Conservation (phyloP, 1,140 invertebrate species). For the Papilio polyxenes region DNA sequence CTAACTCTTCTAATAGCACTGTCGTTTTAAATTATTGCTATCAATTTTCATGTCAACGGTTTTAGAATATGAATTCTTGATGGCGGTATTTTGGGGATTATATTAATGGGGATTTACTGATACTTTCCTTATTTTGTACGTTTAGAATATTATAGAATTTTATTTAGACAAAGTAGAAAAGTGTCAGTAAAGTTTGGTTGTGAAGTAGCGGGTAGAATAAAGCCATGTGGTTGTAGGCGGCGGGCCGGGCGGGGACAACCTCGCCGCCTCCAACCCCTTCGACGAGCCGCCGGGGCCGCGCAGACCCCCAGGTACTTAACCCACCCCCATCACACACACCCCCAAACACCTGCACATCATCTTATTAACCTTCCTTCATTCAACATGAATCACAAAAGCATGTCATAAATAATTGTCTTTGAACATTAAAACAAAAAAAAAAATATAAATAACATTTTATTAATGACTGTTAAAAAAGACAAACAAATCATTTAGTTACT, state of each 20-base stretch:
- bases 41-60: background rate
- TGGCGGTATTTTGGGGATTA: conserved; percentile 29
- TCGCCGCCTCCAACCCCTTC: conserved; percentile 91
- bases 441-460: background rate
- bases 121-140: conserved; percentile 6
- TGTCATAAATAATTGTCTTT: background rate
- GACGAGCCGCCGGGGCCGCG: conserved; percentile 85
- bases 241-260: conserved; percentile 83
- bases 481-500: background rate
- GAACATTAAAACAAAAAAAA: background rate
- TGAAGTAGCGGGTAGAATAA: conserved; percentile 57
- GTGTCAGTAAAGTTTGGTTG: conserved; percentile 29
- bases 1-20: conserved; percentile 44
- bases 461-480: background rate
- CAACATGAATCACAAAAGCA: conserved; percentile 1
- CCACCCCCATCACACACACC: conserved; percentile 38
- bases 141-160: background rate
- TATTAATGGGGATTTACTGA: conserved; percentile 21
- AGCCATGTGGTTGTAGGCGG: conserved; percentile 76
- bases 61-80: background rate
- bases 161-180: conserved; percentile 27
- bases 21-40: background rate
- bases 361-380: conserved; percentile 29
- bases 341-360: conserved; percentile 27
- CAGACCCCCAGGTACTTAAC: conserved; percentile 75